Evolutionary conservation across 2,888 invertebrate genomes (phyloP), one percentile per base, ranked within the genome.

Genomic region (Acleris emargana): DNA sequence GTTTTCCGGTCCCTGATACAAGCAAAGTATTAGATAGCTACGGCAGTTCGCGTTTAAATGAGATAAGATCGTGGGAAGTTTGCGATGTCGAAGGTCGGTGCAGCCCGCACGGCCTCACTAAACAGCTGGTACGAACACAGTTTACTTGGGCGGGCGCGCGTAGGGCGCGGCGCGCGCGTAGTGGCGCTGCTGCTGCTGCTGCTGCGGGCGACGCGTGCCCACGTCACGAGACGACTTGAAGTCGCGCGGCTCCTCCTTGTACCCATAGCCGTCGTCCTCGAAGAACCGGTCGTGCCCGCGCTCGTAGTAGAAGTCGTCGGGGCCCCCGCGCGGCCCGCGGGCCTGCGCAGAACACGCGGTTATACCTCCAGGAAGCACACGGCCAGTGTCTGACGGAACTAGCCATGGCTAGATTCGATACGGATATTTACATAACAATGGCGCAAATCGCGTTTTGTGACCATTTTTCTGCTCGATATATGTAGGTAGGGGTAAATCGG

Each of bases 251-350:
- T 83, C 82, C 2, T 85, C 84, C 76, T 89, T 87, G 79, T 87
- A 88, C 32, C 32, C 32, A 72, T 76, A 72, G 25, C 64, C 38
- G 18, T 89, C 91, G 13, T 91, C 91, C 38, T 90, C 89, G 76
- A 89, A 90, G 83, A 84, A 90, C 47, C 88, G 87, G 6, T 91
- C 90, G 54, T 82, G 82, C 4, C 76, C 73, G 28, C 88, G 81
- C 50, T 88, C 94, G 80, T 88, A 94, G 86, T 96, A 96, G 79
- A 95, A 95, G 75, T 97, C 96, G 89, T 77, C 97, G 81, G 69
- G 96, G 94, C 75, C 95, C 89, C 85, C 96, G 94, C 78, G 93
- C 76, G 81, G 85, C n/a, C 77, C 88, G 59, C 83, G 84, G 58
- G 83, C 82, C 81, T 84, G 70, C 0, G 38, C 20, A 32, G 20